A percentile compares a stretch with the other conserved stretches of the same genome.
Conservation (phyloP, 2,797 vertebrate genomes). For the Lepilemur septentrionalis region DNA sequence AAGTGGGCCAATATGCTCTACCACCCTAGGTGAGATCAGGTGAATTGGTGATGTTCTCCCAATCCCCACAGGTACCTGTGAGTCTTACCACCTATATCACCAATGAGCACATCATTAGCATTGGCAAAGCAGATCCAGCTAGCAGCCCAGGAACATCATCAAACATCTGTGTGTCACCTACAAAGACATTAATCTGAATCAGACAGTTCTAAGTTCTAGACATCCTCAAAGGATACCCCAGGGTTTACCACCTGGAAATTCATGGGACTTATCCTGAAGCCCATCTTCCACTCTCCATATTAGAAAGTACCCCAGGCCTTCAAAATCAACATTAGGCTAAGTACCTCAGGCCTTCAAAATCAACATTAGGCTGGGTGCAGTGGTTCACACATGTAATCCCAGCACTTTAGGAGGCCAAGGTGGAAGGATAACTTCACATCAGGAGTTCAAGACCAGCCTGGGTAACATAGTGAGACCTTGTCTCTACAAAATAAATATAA, state of each 20-base stretch:
- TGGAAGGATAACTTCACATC: not conserved
- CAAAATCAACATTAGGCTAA: constrained; percentile 1
- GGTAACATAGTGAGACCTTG: not conserved
- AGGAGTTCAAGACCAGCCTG: not conserved
- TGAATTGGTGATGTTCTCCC: not conserved
- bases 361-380: not conserved
- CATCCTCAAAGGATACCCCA: not conserved
- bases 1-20: not conserved
- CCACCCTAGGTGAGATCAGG: not conserved
- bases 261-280: not conserved
- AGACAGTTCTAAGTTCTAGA: not conserved
- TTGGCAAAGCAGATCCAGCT: not conserved
- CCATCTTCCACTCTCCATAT: not conserved
- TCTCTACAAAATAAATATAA: not conserved
- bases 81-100: not conserved
- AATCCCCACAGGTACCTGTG: not conserved
- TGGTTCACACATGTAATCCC: not conserved
- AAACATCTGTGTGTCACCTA: not conserved
- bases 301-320: not conserved
- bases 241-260: not conserved
- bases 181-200: not conserved
- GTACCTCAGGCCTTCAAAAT: constrained; percentile 13
- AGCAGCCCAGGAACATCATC: not conserved
- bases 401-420: not conserved
- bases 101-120: not conserved